Conservation (phyloP, 92 coral and sea anemone species). For the Paragorgia papillata region DNA sequence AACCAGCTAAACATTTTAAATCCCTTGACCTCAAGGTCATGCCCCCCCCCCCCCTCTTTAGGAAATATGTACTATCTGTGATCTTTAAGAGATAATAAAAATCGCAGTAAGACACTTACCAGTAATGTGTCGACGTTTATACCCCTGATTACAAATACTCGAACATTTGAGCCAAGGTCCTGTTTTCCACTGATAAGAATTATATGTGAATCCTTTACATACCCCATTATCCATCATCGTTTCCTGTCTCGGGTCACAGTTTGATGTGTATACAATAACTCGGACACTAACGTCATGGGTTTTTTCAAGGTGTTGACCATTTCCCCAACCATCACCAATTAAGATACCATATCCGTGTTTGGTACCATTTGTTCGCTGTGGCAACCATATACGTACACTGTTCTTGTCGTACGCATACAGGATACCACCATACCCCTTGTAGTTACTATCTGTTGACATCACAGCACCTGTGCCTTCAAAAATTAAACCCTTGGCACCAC, state of each 20-base stretch:
- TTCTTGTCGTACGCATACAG: constrained; percentile 84
- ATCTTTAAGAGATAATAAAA: too few species aligned
- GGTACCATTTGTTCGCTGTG: constrained; percentile 68
- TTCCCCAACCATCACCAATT: constrained; percentile 86
- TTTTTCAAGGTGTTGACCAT: constrained; percentile 51
- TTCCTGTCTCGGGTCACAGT: constrained; percentile 57
- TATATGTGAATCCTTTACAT: constrained; percentile 61
- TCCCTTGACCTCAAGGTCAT: too few species aligned
- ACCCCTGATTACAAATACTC: constrained; percentile 88
- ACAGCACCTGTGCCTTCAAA: constrained; percentile 90
- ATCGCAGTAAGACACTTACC: constrained; percentile 40
- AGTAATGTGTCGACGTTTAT: constrained; percentile 41
- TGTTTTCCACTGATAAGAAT: constrained; percentile 66
- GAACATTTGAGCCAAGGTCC: constrained; percentile 84
- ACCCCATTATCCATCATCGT: constrained; percentile 54
- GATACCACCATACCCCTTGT: constrained; percentile 83
- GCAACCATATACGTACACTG: constrained; percentile 85
- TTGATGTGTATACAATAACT: constrained; percentile 66
- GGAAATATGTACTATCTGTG: too few species aligned
- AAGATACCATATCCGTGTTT: constrained; percentile 77
- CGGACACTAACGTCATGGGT: constrained; percentile 50
- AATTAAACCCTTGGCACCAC: constrained; percentile 63
- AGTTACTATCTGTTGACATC: constrained; percentile 74
- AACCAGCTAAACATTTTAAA: too few species aligned
- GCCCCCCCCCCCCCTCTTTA: too few species aligned